Percentiles rank a stretch among this genome's conserved stretches.
Conservation (phyloP, 2,797 vertebrate species). For the Micropoecilia bifurca region DNA sequence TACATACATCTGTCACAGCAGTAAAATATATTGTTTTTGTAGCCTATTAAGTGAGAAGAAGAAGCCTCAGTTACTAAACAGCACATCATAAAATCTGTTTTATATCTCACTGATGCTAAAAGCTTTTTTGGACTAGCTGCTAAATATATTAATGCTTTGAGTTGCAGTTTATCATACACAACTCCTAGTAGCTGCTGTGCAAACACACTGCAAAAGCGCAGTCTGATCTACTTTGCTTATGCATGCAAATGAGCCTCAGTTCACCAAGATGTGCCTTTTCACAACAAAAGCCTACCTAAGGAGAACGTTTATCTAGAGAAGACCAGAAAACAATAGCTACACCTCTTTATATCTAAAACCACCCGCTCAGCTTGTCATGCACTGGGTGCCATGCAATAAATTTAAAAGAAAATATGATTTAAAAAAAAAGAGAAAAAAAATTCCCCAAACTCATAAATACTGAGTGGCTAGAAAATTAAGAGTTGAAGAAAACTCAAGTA, state of each 20-base stretch:
- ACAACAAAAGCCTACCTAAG: conserved; percentile 32
- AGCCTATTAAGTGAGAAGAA: conserved; percentile 49
- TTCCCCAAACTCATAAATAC: conserved; percentile 45
- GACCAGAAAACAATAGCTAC: conserved; percentile 34
- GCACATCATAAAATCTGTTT: conserved; percentile 42
- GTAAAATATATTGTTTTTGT: conserved; percentile 61
- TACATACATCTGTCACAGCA: conserved; percentile 50
- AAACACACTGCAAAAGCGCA: conserved; percentile 64
- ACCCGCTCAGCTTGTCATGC: conserved; percentile 65
- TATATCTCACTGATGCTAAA: conserved; percentile 44
- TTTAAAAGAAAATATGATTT: conserved; percentile 58
- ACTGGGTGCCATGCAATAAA: conserved; percentile 67
- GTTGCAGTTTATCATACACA: conserved; percentile 55
- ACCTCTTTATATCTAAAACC: conserved; percentile 56
- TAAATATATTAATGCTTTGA: conserved; percentile 28
- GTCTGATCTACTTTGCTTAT: conserved; percentile 59
- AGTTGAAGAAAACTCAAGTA: conserved; percentile 10
- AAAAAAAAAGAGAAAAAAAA: neutral
- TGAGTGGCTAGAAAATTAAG: conserved; percentile 25
- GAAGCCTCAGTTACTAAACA: conserved; percentile 63
- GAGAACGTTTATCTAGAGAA: conserved; percentile 48
- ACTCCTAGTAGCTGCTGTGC: conserved; percentile 50
- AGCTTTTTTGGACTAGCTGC: conserved; percentile 48
- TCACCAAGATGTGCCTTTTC: conserved; percentile 29
- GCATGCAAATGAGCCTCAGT: conserved; percentile 71